These are phyloP conservation scores for Acleris sparsana DNA, from an alignment of 2,888 invertebrate species.

Conservation along the genomic window DNA sequence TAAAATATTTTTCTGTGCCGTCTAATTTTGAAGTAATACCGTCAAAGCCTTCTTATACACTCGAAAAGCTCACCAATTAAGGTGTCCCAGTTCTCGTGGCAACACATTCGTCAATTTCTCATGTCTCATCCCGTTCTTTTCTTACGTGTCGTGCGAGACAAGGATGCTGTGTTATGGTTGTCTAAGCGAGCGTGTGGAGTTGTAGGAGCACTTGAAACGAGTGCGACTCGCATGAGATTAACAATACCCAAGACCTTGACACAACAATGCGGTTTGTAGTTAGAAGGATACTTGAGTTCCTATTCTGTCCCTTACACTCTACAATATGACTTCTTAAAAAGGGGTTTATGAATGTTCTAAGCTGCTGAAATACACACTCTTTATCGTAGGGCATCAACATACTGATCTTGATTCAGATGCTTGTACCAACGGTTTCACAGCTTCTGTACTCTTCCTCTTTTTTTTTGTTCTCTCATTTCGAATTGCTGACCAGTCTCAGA, in stretches of 20 bases:
- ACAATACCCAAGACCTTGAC: constrained; percentile 34
- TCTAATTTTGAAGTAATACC: constrained; percentile 26
- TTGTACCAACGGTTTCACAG: too few species aligned
- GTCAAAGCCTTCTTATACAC: constrained; percentile 27
- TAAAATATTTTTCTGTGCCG: constrained; percentile 7
- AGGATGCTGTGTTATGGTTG: constrained; percentile 1
- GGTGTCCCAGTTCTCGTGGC: constrained; percentile 21
- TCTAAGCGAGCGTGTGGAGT: neutral
- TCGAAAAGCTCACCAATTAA: constrained; percentile 33
- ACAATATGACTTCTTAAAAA: too few species aligned
- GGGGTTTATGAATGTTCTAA: too few species aligned
- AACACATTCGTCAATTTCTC: neutral
- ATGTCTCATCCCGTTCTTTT: constrained; percentile 4
- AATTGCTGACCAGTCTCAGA: too few species aligned
- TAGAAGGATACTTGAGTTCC: constrained; percentile 18
- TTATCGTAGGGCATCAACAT: too few species aligned
- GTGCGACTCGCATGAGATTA: constrained; percentile 27
- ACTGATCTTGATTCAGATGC: too few species aligned
- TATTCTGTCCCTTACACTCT: constrained; percentile 8
- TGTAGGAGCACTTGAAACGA: constrained; percentile 23
- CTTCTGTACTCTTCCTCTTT: too few species aligned
- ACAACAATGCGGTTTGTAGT: constrained; percentile 25
- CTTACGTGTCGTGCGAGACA: neutral
- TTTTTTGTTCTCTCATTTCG: too few species aligned
- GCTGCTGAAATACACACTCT: too few species aligned